These are phyloP conservation scores for Caenorhabditis brenneri DNA, from an alignment of 1,140 invertebrate genomes.

Conservation along the genomic window DNA sequence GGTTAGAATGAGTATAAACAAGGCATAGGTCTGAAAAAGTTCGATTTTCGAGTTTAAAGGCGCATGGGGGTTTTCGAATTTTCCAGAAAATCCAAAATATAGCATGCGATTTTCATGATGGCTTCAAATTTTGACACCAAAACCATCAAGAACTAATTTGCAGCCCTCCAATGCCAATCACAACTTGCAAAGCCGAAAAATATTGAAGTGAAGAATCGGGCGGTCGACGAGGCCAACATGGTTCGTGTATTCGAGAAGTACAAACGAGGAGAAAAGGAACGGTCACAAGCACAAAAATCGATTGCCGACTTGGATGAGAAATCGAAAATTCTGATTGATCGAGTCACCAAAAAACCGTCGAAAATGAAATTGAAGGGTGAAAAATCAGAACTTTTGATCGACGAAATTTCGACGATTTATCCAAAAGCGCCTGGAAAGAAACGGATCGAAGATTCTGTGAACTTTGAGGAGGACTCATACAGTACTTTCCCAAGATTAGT, in stretches of 20 bases:
- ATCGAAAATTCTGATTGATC: not conserved
- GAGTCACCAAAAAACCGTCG: not conserved
- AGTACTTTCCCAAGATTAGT: not conserved
- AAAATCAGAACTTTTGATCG: not conserved
- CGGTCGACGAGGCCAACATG: not conserved
- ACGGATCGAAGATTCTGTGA: not conserved
- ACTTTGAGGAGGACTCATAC: not conserved
- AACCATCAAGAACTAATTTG: not conserved
- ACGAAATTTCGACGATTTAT: not conserved
- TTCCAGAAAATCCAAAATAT: not conserved
- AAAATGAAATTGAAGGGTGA: not conserved
- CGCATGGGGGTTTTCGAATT: no score
- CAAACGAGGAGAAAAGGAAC: not conserved
- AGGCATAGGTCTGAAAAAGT: no score
- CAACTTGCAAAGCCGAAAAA: not conserved
- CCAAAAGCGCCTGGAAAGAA: not conserved
- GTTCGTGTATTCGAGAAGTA: not conserved
- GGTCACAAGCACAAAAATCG: not conserved
- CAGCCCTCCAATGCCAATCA: not conserved
- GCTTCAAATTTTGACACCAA: not conserved
- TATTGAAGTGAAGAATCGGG: not conserved
- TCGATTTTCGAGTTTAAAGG: no score
- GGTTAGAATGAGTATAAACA: no score
- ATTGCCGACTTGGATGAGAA: not conserved
- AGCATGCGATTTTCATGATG: not conserved